These are phyloP conservation scores for Allygus modestus DNA, from an alignment of 2,888 invertebrate species.

Conservation along the genomic window DNA sequence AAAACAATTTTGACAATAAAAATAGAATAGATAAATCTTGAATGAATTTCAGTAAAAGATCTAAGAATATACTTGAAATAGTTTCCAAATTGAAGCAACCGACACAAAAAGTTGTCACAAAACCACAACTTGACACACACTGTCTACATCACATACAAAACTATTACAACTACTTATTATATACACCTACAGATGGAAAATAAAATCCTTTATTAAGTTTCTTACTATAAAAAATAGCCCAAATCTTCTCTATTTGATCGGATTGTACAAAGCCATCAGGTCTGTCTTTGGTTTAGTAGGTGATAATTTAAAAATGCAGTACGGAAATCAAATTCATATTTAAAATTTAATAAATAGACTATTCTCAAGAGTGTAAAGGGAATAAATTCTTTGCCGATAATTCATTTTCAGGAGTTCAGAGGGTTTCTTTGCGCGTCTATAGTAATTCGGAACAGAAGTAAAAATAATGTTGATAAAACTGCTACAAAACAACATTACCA, in stretches of 20 bases:
- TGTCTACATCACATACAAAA: conserved; percentile 46
- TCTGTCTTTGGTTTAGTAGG: conserved; percentile 36
- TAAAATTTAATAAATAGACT: too few relatives aligned
- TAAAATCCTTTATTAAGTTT: conserved; percentile 36
- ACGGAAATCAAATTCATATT: background rate
- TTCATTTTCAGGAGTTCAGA: too few relatives aligned
- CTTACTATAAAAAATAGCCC: conserved; percentile 17
- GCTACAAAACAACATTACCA: background rate
- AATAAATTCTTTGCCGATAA: too few relatives aligned
- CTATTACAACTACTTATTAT: conserved; percentile 30
- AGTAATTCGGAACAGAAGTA: too few relatives aligned
- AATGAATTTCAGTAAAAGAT: too few relatives aligned
- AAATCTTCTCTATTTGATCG: conserved; percentile 27
- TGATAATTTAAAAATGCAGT: background rate
- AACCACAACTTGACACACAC: conserved; percentile 28
- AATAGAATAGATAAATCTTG: too few relatives aligned
- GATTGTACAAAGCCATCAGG: conserved; percentile 50
- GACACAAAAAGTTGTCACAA: background rate
- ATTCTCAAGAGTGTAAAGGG: too few relatives aligned
- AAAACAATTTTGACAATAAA: too few relatives aligned
- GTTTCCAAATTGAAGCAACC: conserved; percentile 49
- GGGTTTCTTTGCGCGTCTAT: too few relatives aligned
- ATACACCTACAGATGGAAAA: conserved; percentile 42
- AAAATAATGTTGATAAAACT: too few relatives aligned
- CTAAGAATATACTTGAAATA: background rate